These are phyloP conservation scores for Pandion haliaetus DNA, from an alignment of 2,113 vertebrate species.

Conservation along the genomic window DNA sequence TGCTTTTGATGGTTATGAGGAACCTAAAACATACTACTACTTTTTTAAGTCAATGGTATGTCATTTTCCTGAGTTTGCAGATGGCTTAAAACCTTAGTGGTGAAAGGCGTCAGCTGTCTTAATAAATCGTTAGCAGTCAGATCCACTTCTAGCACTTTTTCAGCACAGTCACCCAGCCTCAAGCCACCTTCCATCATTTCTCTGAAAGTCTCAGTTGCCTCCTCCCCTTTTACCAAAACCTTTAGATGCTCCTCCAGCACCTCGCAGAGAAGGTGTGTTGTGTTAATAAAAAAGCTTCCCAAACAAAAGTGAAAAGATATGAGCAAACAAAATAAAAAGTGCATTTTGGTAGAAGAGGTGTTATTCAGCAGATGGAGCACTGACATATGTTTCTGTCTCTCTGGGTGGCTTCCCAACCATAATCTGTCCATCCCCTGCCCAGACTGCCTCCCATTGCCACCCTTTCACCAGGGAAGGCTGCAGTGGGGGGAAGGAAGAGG, in stretches of 20 bases:
- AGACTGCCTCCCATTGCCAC: background rate
- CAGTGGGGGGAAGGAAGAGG: background rate
- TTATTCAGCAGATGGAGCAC: background rate
- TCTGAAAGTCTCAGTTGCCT: background rate
- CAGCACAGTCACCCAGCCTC: background rate
- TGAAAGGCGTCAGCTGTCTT: background rate
- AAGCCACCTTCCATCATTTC: background rate
- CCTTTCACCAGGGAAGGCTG: background rate
- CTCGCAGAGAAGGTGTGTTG: background rate
- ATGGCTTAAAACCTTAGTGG: background rate
- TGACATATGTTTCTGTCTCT: background rate
- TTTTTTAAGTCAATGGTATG: background rate
- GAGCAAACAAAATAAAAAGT: background rate
- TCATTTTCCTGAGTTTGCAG: background rate
- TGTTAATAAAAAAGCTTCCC: background rate
- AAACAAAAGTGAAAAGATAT: background rate
- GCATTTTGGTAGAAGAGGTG: background rate
- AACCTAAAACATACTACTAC: background rate
- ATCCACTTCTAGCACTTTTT: background rate
- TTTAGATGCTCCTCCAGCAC: background rate
- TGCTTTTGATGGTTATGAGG: background rate
- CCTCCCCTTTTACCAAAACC: accelerated
- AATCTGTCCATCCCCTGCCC: background rate
- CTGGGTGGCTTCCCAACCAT: background rate
- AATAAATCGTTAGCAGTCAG: background rate